Evolutionary conservation across 2,888 invertebrate species (phyloP).

Genomic region (Ptilodon capucinus): DNA sequence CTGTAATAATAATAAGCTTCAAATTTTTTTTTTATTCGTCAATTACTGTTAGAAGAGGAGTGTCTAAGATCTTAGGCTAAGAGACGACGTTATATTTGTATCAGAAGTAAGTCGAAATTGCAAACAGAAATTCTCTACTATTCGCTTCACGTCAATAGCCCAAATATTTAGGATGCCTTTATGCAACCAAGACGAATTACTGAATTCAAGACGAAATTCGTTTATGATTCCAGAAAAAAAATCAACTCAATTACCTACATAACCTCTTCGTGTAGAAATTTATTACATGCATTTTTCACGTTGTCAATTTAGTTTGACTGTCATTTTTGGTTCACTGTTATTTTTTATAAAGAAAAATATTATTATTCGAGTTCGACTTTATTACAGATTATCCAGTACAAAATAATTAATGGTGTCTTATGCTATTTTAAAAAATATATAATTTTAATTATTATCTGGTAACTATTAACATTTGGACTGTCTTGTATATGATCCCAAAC

Average conservation of each 20-base stretch:
- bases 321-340: too few relatives aligned
- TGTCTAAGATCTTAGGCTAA: slow-evolving; percentile 47
- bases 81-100: slow-evolving; percentile 16
- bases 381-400: slow-evolving; percentile 60
- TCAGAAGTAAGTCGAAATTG: slow-evolving; percentile 16
- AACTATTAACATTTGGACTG: slow-evolving; percentile 15
- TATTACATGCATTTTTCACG: too few relatives aligned
- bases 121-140: slow-evolving; percentile 5
- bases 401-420: slow-evolving; percentile 66
- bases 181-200: too few relatives aligned
- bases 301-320: too few relatives aligned
- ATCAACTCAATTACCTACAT: too few relatives aligned
- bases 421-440: slow-evolving; percentile 28
- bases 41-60: slow-evolving; percentile 58
- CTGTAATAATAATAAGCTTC: slow-evolving; percentile 70
- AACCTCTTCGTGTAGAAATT: too few relatives aligned
- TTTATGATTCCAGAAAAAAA: too few relatives aligned
- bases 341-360: too few relatives aligned
- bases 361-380: too few relatives aligned
- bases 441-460: slow-evolving; percentile 23
- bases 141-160: slow-evolving; percentile 4
- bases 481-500: slow-evolving; percentile 31
- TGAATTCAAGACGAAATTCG: too few relatives aligned
- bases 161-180: too few relatives aligned
- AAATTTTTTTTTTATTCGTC: slow-evolving; percentile 58